Conservation (phyloP, 2,888 invertebrate genomes). For the Dione juno region DNA sequence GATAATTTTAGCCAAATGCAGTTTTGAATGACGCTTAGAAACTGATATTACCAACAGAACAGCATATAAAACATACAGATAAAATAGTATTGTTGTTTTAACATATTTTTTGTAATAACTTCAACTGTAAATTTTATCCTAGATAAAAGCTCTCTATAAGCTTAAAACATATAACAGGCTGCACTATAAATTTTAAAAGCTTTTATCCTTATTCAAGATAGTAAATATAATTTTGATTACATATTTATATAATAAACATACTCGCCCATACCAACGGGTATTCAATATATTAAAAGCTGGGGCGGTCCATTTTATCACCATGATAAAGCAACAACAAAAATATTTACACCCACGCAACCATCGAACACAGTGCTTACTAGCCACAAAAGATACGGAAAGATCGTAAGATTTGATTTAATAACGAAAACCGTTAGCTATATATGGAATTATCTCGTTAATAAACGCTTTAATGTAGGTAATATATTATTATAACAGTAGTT, state of each 20-base stretch:
- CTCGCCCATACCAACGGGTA: slow-evolving; percentile 2
- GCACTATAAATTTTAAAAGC: slow-evolving; percentile 9
- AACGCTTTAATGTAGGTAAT: slow-evolving; percentile 22
- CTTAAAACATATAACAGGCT: slow-evolving; percentile 1
- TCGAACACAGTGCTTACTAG: slow-evolving; percentile 11
- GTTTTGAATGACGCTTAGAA: no score
- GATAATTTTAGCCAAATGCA: no score
- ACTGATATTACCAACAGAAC: no score
- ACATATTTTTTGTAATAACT: no score
- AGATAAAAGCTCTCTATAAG: slow-evolving; percentile 2
- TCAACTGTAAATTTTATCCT: neutral
- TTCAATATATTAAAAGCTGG: slow-evolving; percentile 29
- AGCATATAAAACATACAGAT: no score
- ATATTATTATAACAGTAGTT: neutral
- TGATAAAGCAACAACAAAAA: slow-evolving; percentile 32
- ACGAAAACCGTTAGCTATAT: slow-evolving; percentile 24
- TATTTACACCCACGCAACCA: slow-evolving; percentile 32
- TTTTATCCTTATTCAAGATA: slow-evolving; percentile 11
- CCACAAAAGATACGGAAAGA: slow-evolving; percentile 37
- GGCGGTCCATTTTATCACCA: slow-evolving; percentile 39
- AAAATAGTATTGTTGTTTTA: no score
- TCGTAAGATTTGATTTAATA: slow-evolving; percentile 38
- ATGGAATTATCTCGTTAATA: slow-evolving; percentile 25
- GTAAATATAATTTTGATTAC: slow-evolving; percentile 9
- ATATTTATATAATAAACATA: slow-evolving; percentile 11